Evolutionary conservation across 1,140 invertebrate species (phyloP).

Genomic region (Leptoteleia sp.): DNA sequence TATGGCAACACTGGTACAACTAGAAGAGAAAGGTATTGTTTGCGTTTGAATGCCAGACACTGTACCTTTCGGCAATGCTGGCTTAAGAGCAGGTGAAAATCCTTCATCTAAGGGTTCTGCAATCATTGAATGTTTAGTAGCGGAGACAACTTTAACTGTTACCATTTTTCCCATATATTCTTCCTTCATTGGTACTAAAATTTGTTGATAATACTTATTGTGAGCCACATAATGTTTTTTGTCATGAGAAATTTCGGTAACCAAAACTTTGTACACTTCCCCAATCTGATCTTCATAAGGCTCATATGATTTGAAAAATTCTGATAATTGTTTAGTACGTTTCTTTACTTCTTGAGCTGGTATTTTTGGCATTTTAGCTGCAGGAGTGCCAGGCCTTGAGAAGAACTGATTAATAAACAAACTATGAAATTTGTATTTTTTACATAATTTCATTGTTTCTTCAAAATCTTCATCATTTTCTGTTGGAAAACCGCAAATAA

Average conservation of each 20-base stretch:
- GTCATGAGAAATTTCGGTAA: slow-evolving; percentile 97
- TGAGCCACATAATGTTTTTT: slow-evolving; percentile 95
- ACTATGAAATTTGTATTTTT: slow-evolving; percentile 94
- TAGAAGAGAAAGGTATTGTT: slow-evolving; percentile 58
- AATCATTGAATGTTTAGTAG: slow-evolving; percentile 93
- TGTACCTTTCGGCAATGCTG: slow-evolving; percentile 53
- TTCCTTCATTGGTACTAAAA: slow-evolving; percentile 89
- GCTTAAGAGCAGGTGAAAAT: slow-evolving; percentile 46
- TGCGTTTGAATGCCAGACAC: slow-evolving; percentile 56
- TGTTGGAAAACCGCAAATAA: slow-evolving; percentile 99
- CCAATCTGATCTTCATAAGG: slow-evolving; percentile 91
- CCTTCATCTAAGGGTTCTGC: slow-evolving; percentile 84
- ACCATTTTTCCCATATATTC: slow-evolving; percentile 92
- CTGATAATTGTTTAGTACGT: slow-evolving; percentile 92
- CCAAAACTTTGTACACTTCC: slow-evolving; percentile 89
- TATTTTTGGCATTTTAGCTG: slow-evolving; percentile 92
- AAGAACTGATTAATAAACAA: slow-evolving; percentile 99
- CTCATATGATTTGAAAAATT: slow-evolving; percentile 95
- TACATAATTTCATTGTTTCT: slow-evolving; percentile 92
- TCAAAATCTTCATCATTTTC: slow-evolving; percentile 96
- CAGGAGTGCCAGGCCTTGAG: slow-evolving; percentile 96
- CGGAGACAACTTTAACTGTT: slow-evolving; percentile 87
- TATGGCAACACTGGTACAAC: slow-evolving; percentile 56
- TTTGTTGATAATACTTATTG: slow-evolving; percentile 98
- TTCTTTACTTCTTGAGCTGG: slow-evolving; percentile 93